Evolutionary conservation across 2,888 invertebrate genomes (phyloP).

Genomic region (Pandemis corylana): DNA sequence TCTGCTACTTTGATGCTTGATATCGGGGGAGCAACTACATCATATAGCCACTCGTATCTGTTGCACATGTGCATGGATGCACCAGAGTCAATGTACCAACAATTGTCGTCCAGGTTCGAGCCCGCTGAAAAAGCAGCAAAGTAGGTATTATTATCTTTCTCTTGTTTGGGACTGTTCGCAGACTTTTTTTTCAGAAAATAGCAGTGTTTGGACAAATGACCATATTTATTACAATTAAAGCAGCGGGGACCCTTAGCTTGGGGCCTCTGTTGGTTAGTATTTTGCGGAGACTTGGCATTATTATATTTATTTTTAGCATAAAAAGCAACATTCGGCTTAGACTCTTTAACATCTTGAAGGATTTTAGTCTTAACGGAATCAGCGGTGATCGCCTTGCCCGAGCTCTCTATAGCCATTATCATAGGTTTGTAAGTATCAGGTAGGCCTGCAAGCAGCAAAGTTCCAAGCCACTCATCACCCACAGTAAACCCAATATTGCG

Average conservation of each 20-base stretch:
- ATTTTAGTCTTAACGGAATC: conserved; percentile 42
- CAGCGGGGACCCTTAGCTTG: too few species aligned
- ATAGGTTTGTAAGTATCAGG: conserved; percentile 45
- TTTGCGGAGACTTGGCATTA: neutral
- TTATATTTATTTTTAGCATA: conserved; percentile 22
- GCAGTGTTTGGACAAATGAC: too few species aligned
- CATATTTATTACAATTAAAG: too few species aligned
- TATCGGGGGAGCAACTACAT: neutral
- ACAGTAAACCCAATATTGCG: conserved; percentile 46
- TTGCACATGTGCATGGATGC: conserved; percentile 1
- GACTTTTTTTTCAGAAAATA: too few species aligned
- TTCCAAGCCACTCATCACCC: conserved; percentile 47
- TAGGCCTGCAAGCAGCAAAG: conserved; percentile 45
- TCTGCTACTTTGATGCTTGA: neutral
- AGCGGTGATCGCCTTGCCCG: neutral
- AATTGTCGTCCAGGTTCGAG: too few species aligned
- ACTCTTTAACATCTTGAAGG: conserved; percentile 41
- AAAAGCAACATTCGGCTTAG: conserved; percentile 31
- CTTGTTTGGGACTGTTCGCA: neutral
- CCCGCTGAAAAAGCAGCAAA: conserved; percentile 8
- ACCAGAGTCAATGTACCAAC: conserved; percentile 13
- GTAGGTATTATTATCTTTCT: neutral
- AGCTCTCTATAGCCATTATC: conserved; percentile 43
- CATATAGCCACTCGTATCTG: neutral
- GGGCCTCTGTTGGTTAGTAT: conserved; percentile 5